Evolutionary conservation across 2,888 invertebrate genomes (phyloP).

Genomic region (Lysandra bellargus): DNA sequence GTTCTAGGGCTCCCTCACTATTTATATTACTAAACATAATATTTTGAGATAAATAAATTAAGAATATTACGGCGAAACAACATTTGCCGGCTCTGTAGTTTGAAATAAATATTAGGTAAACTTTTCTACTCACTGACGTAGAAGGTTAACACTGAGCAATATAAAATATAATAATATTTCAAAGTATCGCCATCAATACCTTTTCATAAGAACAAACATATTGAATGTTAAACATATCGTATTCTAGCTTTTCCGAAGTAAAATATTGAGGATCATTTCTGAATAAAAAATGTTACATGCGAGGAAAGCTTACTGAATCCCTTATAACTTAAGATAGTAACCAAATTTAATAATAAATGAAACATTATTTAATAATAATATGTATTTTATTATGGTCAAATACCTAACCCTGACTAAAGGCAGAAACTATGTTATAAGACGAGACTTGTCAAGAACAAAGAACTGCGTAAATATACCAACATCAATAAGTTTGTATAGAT

Average conservation of each 20-base stretch:
- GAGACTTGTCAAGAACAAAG: too few relatives aligned
- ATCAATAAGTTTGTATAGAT: too few relatives aligned
- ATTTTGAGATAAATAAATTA: too few relatives aligned
- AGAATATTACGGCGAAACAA: too few relatives aligned
- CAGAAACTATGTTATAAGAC: too few relatives aligned
- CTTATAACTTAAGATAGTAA: neutral
- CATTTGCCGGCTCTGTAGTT: neutral
- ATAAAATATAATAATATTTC: neutral
- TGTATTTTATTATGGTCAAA: too few relatives aligned
- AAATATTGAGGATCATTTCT: slow-evolving; percentile 17
- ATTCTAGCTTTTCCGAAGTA: neutral
- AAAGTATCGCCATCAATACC: neutral
- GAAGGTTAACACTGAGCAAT: neutral
- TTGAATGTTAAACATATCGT: slow-evolving; percentile 19
- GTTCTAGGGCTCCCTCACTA: too few relatives aligned
- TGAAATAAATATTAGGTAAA: neutral
- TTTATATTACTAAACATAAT: too few relatives aligned
- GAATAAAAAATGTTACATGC: slow-evolving; percentile 17
- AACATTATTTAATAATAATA: too few relatives aligned
- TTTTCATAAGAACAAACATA: neutral
- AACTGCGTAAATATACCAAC: too few relatives aligned
- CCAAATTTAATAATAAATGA: neutral
- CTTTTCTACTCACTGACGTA: neutral
- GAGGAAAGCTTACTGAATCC: neutral
- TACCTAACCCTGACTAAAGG: too few relatives aligned